A percentile compares a stretch with the other conserved stretches of the same genome.
Evolutionary conservation across 2,113 vertebrate genomes (phyloP).

Genomic region (Psilopsiagon aymara): DNA sequence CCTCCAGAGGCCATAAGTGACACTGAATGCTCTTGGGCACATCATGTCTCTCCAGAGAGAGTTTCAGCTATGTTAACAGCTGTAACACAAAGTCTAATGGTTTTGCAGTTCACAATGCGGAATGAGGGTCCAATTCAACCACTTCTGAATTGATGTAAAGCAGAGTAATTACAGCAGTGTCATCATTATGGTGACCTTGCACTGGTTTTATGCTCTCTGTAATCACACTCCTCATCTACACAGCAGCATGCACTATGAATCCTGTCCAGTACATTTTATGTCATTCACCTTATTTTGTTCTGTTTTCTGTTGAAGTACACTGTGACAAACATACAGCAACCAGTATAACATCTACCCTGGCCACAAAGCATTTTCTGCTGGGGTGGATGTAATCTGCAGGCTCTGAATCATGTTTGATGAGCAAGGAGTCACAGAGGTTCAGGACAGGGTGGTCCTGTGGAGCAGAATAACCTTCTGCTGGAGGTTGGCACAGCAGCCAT

Average conservation of each 20-base stretch:
- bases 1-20: not conserved
- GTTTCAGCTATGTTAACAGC: not conserved
- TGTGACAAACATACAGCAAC: not conserved
- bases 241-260: not conserved
- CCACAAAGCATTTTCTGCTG: not conserved
- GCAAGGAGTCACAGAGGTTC: not conserved
- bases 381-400: not conserved
- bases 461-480: not conserved
- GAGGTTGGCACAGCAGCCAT: not conserved
- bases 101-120: not conserved
- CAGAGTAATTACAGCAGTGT: not conserved
- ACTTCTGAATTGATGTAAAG: not conserved
- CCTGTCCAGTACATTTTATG: not conserved
- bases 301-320: not conserved
- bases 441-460: rapidly evolving
- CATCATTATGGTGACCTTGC: not conserved
- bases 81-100: not conserved
- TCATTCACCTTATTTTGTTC: not conserved
- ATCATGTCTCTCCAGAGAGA: rapidly evolving
- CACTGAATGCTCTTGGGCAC: not conserved
- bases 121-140: not conserved
- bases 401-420: not conserved
- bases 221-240: not conserved
- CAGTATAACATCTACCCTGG: not conserved
- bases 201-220: not conserved